Conservation (phyloP, 2,888 invertebrate genomes). For the Epinotia bilunana region DNA sequence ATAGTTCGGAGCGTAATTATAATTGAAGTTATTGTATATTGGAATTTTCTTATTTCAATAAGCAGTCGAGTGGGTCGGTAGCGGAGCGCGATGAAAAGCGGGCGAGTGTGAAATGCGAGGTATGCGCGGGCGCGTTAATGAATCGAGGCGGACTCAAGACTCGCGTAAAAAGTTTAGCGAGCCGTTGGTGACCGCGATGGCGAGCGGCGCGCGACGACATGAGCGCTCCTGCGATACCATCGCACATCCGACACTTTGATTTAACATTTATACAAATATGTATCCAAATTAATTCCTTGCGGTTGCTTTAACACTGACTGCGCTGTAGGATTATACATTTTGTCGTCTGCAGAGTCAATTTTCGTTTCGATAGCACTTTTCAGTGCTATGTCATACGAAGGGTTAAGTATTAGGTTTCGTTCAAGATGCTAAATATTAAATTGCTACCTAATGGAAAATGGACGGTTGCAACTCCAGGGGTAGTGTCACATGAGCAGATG, state of each 20-base stretch:
- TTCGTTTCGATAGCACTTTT: too few species aligned
- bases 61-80: slow-evolving; percentile 3
- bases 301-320: neutral
- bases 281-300: neutral
- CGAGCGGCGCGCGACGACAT: slow-evolving; percentile 69
- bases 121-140: slow-evolving; percentile 67
- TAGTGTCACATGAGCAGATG: too few species aligned
- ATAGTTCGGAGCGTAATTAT: slow-evolving; percentile 34
- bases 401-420: too few species aligned
- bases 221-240: slow-evolving; percentile 44
- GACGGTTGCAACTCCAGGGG: too few species aligned
- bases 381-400: too few species aligned
- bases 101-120: slow-evolving; percentile 59
- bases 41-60: slow-evolving; percentile 26
- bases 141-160: slow-evolving; percentile 52
- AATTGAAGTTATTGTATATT: slow-evolving; percentile 15
- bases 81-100: slow-evolving; percentile 50
- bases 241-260: slow-evolving; percentile 14
- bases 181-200: slow-evolving; percentile 67
- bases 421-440: too few species aligned
- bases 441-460: too few species aligned
- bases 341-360: too few species aligned
- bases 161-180: slow-evolving; percentile 49
- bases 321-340: too few species aligned
- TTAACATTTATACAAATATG: slow-evolving; percentile 21